Evolutionary conservation across 2,797 vertebrate genomes (phyloP), one percentile per base, ranked within the genome.

Genomic region (Percopsis omiscomaycus): DNA sequence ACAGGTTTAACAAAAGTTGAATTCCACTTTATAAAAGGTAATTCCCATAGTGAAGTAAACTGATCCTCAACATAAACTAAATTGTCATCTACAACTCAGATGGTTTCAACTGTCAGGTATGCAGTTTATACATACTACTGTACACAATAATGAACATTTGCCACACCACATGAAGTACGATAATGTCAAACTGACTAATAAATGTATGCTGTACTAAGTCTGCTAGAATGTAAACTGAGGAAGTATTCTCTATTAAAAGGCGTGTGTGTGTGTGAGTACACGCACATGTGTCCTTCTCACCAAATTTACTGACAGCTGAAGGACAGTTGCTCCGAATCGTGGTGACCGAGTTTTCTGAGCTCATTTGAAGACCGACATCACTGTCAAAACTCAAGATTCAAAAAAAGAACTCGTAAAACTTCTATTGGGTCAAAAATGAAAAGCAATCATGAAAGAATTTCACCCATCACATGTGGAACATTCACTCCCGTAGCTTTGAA

Each of bases 321-420:
- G 91, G 86, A 61, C 90, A 92, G 87, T 97, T 90, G 42, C 95
- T 95, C 88, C 90, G 93, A 60, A 98, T 59, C 82, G 88, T 89
- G 84, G 61, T 92, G 59, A 89, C 87, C 62, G 88, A 86, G 64
- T 78, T 88, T 46, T 48, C 81, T 70, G 91, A 82, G 60, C 61
- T 86, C 94, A 96, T 94, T 16, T 94, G 94, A 57, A 99, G 92
- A 48, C 97, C 96, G 52, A 96, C 74, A 64, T 87, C 88, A 37
- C 92, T 90, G 82, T 94, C 91, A 28, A 60, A 50, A 55, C 42
- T 50, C 0, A 5, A 58, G 61, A 70, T 52, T 12, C 15, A 27
- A 5, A 52, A 27, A 52, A 27, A 5, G 4, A 15, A 15, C 15
- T 15, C 16, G 37, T 32, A 56, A 15, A 15, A 16, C 55, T 42